Base-by-base conservation (phyloP, 2,888 invertebrate genomes). In the Lithophane ornitopus region DNA sequence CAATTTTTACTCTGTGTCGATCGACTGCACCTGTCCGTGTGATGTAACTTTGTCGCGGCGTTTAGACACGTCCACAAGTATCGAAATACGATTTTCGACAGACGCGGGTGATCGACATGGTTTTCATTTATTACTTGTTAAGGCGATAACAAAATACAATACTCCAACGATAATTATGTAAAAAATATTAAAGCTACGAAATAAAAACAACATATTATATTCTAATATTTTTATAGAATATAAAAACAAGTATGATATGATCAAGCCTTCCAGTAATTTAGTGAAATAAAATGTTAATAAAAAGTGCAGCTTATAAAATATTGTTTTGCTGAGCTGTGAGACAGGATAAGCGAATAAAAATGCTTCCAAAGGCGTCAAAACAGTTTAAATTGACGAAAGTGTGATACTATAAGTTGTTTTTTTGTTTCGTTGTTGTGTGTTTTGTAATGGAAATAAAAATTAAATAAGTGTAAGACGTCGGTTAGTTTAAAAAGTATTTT, bases 161-260 rank as follows among this genome's bases (percentile, higher is more conserved):
- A 95, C 94, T 95, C 94, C 94, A 94, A 94, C 92, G 92, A 93
- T 94, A 92, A 93, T 92, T 93, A 94, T 94, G 93, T 94, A 93
- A 94, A 93, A 67, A 93, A 88, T 90, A 89, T 91, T 92, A 92
- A 94, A 91, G 91, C 92, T 94, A 93, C 91, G 90, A 92, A 92
- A 92, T 92, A 92, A 91, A 87, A 90, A 90, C 88, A 87, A 90
- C 90, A 92, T 93, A 92, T 92, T 92, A 93, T 96, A 95, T 95
- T 96, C 95, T 95, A 96, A 96, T 96, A 96, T 96, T 96, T 96
- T 96, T 96, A 96, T 96, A 96, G 96, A 95, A 95, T 95, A 95
- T 94, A 94, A 95, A 87, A 94, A 91, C 91, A 91, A 93, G 91
- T 95, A 95, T 94, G 92, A 95, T 95, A 95, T 95, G 95, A 96